Evolutionary conservation across 2,888 invertebrate genomes (phyloP).

Genomic region (Ophion costatus): DNA sequence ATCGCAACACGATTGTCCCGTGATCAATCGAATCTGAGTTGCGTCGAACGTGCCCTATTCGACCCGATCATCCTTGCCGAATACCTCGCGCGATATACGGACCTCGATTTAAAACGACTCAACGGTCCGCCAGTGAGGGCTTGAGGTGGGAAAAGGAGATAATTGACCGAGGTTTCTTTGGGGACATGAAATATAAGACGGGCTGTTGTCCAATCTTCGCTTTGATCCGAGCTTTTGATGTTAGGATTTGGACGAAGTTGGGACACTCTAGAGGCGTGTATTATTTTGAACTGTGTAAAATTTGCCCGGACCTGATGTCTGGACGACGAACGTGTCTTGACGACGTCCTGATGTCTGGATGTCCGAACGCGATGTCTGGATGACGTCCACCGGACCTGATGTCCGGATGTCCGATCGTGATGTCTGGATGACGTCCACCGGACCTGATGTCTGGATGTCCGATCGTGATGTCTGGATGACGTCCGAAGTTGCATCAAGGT

Average conservation of each 20-base stretch:
- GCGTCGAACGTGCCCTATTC: background rate
- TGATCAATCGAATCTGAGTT: background rate
- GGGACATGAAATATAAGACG: too few relatives aligned
- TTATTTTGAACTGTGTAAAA: background rate
- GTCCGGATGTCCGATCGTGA: too few relatives aligned
- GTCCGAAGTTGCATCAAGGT: background rate
- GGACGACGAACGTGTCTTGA: background rate
- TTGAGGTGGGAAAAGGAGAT: too few relatives aligned
- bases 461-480: background rate
- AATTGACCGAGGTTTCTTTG: too few relatives aligned
- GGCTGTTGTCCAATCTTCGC: too few relatives aligned
- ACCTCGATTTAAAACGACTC: conserved; percentile 5
- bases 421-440: background rate
- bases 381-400: too few relatives aligned
- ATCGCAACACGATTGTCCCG: background rate
- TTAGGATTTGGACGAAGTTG: background rate
- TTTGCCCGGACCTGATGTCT: background rate
- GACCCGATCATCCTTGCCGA: too few relatives aligned
- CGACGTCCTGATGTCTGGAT: too few relatives aligned
- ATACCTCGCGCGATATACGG: background rate
- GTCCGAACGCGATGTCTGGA: background rate
- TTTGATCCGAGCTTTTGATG: too few relatives aligned
- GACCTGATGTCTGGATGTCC: background rate
- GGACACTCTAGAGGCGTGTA: background rate
- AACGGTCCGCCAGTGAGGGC: background rate